Conservation (phyloP, 2,797 vertebrate genomes). For the Peromyscus eremicus region DNA sequence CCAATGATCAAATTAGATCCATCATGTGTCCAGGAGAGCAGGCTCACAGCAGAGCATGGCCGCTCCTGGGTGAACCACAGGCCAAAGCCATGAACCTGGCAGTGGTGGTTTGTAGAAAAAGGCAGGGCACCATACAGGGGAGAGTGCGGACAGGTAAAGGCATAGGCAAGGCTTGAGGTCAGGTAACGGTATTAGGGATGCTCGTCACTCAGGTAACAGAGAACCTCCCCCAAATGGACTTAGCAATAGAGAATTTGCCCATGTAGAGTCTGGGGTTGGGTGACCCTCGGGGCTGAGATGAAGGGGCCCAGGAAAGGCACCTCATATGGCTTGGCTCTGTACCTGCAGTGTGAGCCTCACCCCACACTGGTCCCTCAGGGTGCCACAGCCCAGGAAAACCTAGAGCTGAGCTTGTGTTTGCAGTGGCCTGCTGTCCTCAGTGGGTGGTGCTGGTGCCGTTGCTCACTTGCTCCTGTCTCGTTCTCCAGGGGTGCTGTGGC, state of each 20-base stretch:
- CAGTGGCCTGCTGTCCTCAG: not conserved
- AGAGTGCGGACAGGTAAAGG: not conserved
- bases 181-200: not conserved
- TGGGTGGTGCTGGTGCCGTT: not conserved
- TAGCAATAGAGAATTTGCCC: not conserved
- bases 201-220: not conserved
- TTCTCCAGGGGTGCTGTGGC: conserved; percentile 95
- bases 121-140: not conserved
- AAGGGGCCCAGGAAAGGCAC: not conserved
- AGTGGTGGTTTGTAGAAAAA: not conserved
- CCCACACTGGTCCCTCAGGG: not conserved
- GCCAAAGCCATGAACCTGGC: not conserved
- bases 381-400: not conserved
- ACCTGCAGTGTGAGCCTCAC: not conserved
- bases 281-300: not conserved
- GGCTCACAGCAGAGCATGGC: not conserved
- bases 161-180: not conserved
- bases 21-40: not conserved
- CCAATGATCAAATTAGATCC: not conserved
- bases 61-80: not conserved
- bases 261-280: too few relatives aligned
- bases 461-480: not conserved
- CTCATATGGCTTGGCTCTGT: accelerated
- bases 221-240: accelerated
- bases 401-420: not conserved